Evolutionary conservation across 2,888 invertebrate species (phyloP).

Genomic region (Tolmerus cingulatus): DNA sequence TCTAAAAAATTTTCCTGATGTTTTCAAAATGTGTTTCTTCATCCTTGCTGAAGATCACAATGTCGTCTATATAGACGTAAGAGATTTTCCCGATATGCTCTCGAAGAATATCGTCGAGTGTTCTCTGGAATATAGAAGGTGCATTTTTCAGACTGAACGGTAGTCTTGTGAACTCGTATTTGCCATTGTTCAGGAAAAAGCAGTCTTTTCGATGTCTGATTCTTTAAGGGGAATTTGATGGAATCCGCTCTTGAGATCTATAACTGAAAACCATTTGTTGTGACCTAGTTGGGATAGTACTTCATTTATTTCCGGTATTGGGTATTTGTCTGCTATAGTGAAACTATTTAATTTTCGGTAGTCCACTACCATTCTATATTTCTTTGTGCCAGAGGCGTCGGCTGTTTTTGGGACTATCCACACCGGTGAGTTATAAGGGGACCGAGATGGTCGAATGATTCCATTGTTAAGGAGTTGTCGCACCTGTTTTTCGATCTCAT

Average conservation of each 20-base stretch:
- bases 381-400: background rate
- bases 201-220: too few species aligned
- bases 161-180: background rate
- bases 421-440: background rate
- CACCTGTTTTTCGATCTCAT: too few species aligned
- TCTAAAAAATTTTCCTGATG: too few species aligned
- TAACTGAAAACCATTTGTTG: background rate
- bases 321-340: background rate
- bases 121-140: background rate
- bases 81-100: background rate
- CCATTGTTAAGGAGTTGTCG: background rate
- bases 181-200: background rate
- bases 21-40: too few species aligned
- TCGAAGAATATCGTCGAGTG: background rate
- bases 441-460: background rate
- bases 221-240: slow-evolving; percentile 13
- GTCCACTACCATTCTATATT: background rate
- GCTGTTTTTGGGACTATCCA: background rate
- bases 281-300: background rate
- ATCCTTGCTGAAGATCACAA: too few species aligned
- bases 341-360: background rate
- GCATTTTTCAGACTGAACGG: background rate
- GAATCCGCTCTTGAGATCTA: slow-evolving; percentile 13
- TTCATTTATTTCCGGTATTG: background rate
- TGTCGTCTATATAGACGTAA: background rate